Conservation (phyloP, 2,888 invertebrate species). For the Caenorhabditis becei region DNA sequence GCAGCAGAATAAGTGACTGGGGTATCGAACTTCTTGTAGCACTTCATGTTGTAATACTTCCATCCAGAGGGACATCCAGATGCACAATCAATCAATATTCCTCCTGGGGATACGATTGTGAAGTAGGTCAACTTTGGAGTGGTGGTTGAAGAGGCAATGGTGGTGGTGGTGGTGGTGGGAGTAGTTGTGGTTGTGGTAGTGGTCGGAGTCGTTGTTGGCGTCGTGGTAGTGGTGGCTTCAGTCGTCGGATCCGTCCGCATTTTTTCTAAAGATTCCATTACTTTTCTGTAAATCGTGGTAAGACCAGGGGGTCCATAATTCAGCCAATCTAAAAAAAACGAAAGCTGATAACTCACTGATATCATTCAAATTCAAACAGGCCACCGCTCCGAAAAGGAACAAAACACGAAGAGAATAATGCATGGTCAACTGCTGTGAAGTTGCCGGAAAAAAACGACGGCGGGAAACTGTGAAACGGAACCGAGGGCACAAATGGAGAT, state of each 20-base stretch:
- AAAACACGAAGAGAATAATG: background rate
- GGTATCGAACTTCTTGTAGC: slow-evolving; percentile 33
- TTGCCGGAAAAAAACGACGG: background rate
- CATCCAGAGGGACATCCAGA: slow-evolving; percentile 41
- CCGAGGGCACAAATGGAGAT: background rate
- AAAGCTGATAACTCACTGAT: slow-evolving; percentile 18
- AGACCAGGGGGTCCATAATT: too few species aligned
- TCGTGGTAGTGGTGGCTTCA: background rate
- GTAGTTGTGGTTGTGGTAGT: slow-evolving; percentile 14
- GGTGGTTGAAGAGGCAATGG: background rate
- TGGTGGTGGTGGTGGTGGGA: slow-evolving; percentile 11
- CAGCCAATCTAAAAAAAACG: background rate
- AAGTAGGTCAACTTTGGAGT: slow-evolving; percentile 3
- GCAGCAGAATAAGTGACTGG: slow-evolving; percentile 20
- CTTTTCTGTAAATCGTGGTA: too few species aligned
- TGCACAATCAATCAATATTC: slow-evolving; percentile 28
- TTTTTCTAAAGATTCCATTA: slow-evolving; percentile 26
- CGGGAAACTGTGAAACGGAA: background rate
- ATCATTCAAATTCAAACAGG: slow-evolving; percentile 29
- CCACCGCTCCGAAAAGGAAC: background rate
- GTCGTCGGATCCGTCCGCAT: slow-evolving; percentile 41
- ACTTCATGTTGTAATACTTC: slow-evolving; percentile 39
- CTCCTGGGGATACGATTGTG: slow-evolving; percentile 14
- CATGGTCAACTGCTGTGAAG: slow-evolving; percentile 10
- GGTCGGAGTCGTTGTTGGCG: slow-evolving; percentile 1